phyloP scores from a whole-genome alignment of 2,113 vertebrate species.

The Accipiter virgatus region DNA sequence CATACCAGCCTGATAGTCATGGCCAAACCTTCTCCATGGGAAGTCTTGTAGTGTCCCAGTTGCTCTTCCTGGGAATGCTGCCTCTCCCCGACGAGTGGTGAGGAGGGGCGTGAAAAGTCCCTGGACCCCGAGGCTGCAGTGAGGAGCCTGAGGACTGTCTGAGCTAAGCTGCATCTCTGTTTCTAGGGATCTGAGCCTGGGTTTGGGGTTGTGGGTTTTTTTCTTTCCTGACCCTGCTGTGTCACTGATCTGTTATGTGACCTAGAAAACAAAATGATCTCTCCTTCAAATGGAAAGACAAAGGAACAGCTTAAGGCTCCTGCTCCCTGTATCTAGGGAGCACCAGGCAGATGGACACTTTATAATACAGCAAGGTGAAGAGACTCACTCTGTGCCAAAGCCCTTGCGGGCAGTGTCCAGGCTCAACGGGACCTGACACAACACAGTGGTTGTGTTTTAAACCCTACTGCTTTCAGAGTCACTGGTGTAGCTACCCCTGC shows the following conservation, averaged over 20 bases:
- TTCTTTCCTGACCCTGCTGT: not conserved
- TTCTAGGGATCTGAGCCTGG: not conserved
- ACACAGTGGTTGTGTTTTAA: not conserved
- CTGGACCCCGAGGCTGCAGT: not conserved
- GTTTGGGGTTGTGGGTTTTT: not conserved
- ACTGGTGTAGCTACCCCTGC: not conserved
- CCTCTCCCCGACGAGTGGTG: not conserved
- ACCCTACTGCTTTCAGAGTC: not conserved
- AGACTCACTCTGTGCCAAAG: not conserved
- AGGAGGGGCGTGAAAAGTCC: not conserved
- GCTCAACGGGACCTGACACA: not conserved
- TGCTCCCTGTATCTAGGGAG: not conserved
- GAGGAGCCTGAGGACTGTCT: not conserved
- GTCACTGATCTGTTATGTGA: conserved; percentile 5
- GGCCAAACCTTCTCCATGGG: not conserved
- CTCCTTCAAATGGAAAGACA: not conserved
- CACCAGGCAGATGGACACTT: not conserved
- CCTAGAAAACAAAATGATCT: conserved; percentile 44
- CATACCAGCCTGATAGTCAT: not conserved
- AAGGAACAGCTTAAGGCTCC: conserved; percentile 29
- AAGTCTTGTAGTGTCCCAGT: not conserved
- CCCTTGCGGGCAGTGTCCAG: not conserved
- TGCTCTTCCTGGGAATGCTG: not conserved
- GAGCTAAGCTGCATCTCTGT: not conserved
- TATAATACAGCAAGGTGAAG: not conserved